phyloP scores from a whole-genome alignment of 2,888 invertebrate species.

The Drosophila borealis region DNA sequence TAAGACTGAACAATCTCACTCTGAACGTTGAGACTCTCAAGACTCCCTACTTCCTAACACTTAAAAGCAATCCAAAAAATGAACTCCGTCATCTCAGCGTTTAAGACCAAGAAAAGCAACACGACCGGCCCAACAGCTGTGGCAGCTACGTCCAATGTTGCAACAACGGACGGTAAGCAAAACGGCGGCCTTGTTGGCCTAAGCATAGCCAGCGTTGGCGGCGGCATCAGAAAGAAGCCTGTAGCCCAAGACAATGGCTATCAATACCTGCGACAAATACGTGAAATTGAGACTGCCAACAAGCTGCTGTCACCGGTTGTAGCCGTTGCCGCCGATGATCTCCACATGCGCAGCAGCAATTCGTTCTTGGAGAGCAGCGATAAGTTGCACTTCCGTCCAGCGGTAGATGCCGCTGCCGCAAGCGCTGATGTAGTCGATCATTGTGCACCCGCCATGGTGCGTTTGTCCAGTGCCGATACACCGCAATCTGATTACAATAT shows the following conservation, averaged over 20 bases:
- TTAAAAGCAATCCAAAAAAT: constrained; percentile 64
- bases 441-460: constrained; percentile 62
- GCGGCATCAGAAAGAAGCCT: constrained; percentile 69
- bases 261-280: constrained; percentile 84
- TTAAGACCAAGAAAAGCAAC: constrained; percentile 83
- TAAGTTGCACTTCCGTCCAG: constrained; percentile 68
- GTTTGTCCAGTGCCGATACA: constrained; percentile 45
- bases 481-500: constrained; percentile 75
- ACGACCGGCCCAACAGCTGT: constrained; percentile 37
- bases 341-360: constrained; percentile 52
- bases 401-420: constrained; percentile 21
- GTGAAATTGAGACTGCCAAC: constrained; percentile 84
- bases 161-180: constrained; percentile 40
- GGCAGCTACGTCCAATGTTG: constrained; percentile 14
- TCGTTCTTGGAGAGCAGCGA: constrained; percentile 23
- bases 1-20: constrained; percentile 5
- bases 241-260: constrained; percentile 83
- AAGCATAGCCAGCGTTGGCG: constrained; percentile 53
- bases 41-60: not conserved
- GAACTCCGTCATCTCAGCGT: constrained; percentile 85
- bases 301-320: constrained; percentile 83
- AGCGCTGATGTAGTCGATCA: constrained; percentile 77
- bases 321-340: constrained; percentile 71
- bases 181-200: constrained; percentile 36
- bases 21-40: constrained; percentile 12